Evolutionary conservation across 2,113 vertebrate species (phyloP), one percentile per base, ranked within the genome.

Genomic region (Symphodus melops): DNA sequence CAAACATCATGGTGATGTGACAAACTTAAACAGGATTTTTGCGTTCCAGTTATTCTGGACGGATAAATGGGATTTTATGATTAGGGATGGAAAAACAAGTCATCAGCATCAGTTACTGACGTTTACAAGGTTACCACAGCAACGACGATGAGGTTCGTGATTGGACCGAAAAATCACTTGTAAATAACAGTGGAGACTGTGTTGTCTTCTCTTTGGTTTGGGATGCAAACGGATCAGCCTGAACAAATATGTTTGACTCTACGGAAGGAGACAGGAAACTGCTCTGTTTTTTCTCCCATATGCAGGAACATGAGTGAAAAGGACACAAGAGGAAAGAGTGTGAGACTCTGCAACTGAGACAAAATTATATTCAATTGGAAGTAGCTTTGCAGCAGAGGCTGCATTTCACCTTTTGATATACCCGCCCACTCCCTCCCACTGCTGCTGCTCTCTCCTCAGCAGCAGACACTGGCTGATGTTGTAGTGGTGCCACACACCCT

Each of bases 331-430:
- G 67, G 65, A 81, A 68, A 42, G 37, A 77, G 62, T 57, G 67
- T 48, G 75, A 68, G 67, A 86, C 62, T 70, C 72, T 82, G 81
- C 82, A 88, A 82, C 67, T 74, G 70, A 91, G 75, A 83, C 67
- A 78, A 79, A 87, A 85, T 85, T 61, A 61, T 68, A 77, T 84
- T 84, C 67, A 77, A 66, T 53, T 82, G 72, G 62, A 82, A 60
- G 59, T 72, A 82, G 87, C 81, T 92, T 82, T 85, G 85, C 81
- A 65, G 83, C 74, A 88, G 80, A 90, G 64, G 78, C 65, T 85
- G 77, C 76, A 60, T 88, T 89, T 91, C 90, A 93, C 88, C 87
- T 92, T 92, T 90, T 86, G 88, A 91, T 84, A 84, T 77, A 86
- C 77, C 84, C 85, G 10, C 91, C 88, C 84, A 91, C 92, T 86